Base-by-base conservation (phyloP, 2,113 vertebrate species). In the Siniperca knerii region DNA sequence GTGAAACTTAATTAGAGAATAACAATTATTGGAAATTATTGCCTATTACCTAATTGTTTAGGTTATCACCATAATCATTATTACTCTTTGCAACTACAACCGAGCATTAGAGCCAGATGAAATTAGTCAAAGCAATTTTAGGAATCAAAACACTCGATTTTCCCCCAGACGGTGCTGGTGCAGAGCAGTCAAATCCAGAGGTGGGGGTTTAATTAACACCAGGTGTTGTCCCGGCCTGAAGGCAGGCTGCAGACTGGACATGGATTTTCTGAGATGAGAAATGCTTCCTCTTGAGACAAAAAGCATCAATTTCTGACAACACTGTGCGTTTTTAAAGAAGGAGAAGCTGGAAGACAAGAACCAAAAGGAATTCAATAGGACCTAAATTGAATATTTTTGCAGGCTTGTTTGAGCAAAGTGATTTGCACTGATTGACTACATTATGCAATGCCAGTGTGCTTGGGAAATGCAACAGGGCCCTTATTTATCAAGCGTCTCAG, bases 11-110 rank as follows among this genome's bases (percentile, higher is more conserved):
- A 94, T 95, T 95, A 94, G 87, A 81, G 85, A 88, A 87, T 91
- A 91, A 89, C 87, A 92, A 94, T 94, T 88, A 94, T 91, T 91
- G 90, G 86, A 91, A 94, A 93, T 93, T 86, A 93, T 89, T 93
- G 87, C 84, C 79, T 89, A 90, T 95, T 93, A 95, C 80, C 82
- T 81, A 92, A 94, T 92, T 93, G 86, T 89, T 93, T 85, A 79
- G 84, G 83, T 90, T 92, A 92, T 95, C 90, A 18, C 48, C 62
- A 60, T 46, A 58, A 93, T 93, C 84, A 82, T 90, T 91, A 87
- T 90, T 84, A 85, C 88, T 88, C 78, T 82, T 65, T 75, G 75
- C 77, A 83, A 87, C 78, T 58, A 75, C 77, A 85, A 85, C 60
- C n/a, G 29, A 69, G 77, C 77, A 68, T 68, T 75, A 46, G 79